These are phyloP conservation scores for Globodera rostochiensis DNA, from an alignment of 1,140 invertebrate species.

Conservation along the genomic window DNA sequence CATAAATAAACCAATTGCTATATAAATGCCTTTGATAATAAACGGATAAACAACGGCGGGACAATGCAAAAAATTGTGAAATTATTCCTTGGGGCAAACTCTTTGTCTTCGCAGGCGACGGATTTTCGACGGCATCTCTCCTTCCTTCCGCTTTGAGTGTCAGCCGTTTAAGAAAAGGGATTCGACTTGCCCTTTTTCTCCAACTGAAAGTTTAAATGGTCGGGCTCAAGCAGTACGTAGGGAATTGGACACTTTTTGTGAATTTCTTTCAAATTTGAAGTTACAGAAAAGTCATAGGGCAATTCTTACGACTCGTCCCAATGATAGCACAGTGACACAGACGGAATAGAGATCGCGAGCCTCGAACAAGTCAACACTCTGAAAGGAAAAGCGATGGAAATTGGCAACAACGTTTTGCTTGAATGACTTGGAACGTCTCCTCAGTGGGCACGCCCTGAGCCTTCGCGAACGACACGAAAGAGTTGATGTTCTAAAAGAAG, in stretches of 20 bases:
- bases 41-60: not conserved
- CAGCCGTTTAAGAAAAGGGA: slow-evolving; percentile 21
- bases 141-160: not conserved
- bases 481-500: slow-evolving; percentile 90
- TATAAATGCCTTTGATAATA: not conserved
- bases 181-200: slow-evolving; percentile 47
- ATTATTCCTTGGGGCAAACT: not conserved
- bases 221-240: not conserved
- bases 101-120: no score
- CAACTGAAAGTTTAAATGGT: slow-evolving; percentile 40
- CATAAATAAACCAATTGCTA: not conserved
- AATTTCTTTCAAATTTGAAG: not conserved
- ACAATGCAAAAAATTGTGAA: not conserved
- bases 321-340: slow-evolving; percentile 86
- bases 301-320: slow-evolving; percentile 83
- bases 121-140: not conserved
- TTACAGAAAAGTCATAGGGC: no score
- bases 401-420: slow-evolving; percentile 59
- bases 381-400: not conserved
- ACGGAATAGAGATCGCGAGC: slow-evolving; percentile 92
- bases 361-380: slow-evolving; percentile 69
- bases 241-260: not conserved
- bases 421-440: slow-evolving; percentile 81
- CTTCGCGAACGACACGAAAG: slow-evolving; percentile 82
- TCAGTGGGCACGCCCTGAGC: slow-evolving; percentile 87